Conservation (phyloP, 1,140 invertebrate genomes). For the Cydia strobilella region DNA sequence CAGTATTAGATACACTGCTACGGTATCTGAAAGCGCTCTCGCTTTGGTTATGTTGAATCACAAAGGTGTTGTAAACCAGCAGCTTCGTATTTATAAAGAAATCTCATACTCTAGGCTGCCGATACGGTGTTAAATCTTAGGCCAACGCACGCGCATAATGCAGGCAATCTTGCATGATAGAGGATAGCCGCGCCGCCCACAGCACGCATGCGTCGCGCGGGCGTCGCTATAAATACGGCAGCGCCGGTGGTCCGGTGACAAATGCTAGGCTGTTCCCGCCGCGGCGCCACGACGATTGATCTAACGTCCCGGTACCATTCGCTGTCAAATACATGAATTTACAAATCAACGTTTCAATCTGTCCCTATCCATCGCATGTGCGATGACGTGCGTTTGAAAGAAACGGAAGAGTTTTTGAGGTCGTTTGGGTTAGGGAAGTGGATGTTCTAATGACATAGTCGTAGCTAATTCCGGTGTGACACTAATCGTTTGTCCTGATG, state of each 20-base stretch:
- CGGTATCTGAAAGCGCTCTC: neutral
- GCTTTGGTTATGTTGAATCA: neutral
- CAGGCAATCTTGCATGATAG: conserved; percentile 21
- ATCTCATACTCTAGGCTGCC: neutral
- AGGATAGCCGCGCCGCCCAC: conserved; percentile 56
- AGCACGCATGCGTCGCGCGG: conserved; percentile 41
- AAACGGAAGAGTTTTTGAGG: conserved; percentile 5
- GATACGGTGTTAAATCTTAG: conserved; percentile 26
- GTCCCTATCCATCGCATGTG: conserved; percentile 5
- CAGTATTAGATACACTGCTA: too few species aligned
- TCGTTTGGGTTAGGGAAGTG: conserved; percentile 50
- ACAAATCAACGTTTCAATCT: conserved; percentile 16
- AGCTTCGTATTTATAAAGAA: neutral
- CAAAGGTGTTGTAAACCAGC: neutral
- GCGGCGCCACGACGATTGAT: conserved; percentile 68
- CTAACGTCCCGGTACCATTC: conserved; percentile 54
- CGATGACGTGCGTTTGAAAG: conserved; percentile 1
- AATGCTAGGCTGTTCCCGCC: conserved; percentile 67
- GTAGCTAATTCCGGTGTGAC: conserved; percentile 63
- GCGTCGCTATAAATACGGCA: conserved; percentile 75
- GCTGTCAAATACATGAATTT: conserved; percentile 30
- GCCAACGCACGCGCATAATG: conserved; percentile 25
- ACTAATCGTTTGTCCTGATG: conserved; percentile 62
- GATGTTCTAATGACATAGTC: conserved; percentile 55
- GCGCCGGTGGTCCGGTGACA: conserved; percentile 77